phyloP scores from a whole-genome alignment of 1,140 invertebrate species.

The Drosophila kepulauana region DNA sequence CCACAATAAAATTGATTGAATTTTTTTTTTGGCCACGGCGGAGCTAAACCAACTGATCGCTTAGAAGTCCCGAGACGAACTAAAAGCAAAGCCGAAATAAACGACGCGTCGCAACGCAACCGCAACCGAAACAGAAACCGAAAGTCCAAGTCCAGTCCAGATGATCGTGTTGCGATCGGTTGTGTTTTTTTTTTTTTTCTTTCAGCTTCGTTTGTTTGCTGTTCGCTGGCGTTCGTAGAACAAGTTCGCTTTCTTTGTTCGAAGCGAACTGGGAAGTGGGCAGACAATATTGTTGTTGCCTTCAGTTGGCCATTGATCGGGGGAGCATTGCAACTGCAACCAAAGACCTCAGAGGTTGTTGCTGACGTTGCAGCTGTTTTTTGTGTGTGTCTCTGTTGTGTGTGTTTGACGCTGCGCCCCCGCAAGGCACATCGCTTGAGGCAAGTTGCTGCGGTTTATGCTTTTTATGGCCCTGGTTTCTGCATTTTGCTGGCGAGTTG shows the following conservation, averaged over 20 bases:
- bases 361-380: conserved; percentile 62
- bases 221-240: conserved; percentile 35
- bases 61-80: conserved; percentile 77
- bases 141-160: conserved; percentile 67
- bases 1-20: conserved; percentile 1
- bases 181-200: no score
- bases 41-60: conserved; percentile 73
- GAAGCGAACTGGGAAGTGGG: conserved; percentile 20
- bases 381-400: neutral
- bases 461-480: conserved; percentile 69
- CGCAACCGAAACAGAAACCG: conserved; percentile 57
- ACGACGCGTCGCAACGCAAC: neutral
- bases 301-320: conserved; percentile 44
- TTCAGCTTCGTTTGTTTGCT: conserved; percentile 2
- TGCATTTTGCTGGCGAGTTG: conserved; percentile 66
- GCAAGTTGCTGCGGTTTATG: conserved; percentile 54
- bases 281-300: conserved; percentile 14
- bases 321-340: conserved; percentile 23
- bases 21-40: conserved; percentile 49
- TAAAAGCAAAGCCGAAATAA: conserved; percentile 59
- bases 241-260: conserved; percentile 75
- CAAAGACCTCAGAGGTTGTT: neutral
- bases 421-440: conserved; percentile 18
- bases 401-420: conserved; percentile 41
- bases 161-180: conserved; percentile 40